These are phyloP conservation scores for Caenorhabditis sp. DNA, from an alignment of 2,888 invertebrate species.

Conservation along the genomic window DNA sequence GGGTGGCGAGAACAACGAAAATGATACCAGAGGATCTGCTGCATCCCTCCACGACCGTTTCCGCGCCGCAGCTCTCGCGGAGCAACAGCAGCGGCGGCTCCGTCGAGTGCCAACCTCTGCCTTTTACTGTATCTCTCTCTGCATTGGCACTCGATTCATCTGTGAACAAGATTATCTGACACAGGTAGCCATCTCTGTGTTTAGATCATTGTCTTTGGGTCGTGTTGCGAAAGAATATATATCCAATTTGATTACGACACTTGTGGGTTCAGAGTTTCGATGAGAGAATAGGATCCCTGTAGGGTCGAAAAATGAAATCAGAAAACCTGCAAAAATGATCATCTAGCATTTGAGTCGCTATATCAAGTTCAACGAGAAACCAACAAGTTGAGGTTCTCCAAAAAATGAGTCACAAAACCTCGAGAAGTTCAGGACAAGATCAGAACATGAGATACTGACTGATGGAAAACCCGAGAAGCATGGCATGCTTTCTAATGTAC, in stretches of 20 bases:
- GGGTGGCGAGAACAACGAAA: conserved; percentile 52
- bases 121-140: conserved; percentile 17
- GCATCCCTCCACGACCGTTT: background rate
- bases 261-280: too few relatives aligned
- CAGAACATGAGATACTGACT: too few relatives aligned
- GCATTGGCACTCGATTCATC: conserved; percentile 46
- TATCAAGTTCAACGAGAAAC: background rate
- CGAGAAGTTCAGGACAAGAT: too few relatives aligned
- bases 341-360: too few relatives aligned
- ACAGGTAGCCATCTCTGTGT: conserved; percentile 40
- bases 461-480: too few relatives aligned
- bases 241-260: background rate
- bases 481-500: too few relatives aligned
- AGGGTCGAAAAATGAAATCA: too few relatives aligned
- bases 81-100: conserved; percentile 30
- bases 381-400: background rate
- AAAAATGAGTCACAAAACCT: background rate
- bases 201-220: conserved; percentile 20
- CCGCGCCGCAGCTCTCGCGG: conserved; percentile 39
- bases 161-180: conserved; percentile 59
- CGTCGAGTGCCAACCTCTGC: conserved; percentile 54
- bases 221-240: conserved; percentile 14
- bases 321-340: too few relatives aligned
- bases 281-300: too few relatives aligned
- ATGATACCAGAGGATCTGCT: conserved; percentile 39